These are phyloP conservation scores for Phrynosoma platyrhinos DNA, from an alignment of 2,113 vertebrate species.

Conservation along the genomic window DNA sequence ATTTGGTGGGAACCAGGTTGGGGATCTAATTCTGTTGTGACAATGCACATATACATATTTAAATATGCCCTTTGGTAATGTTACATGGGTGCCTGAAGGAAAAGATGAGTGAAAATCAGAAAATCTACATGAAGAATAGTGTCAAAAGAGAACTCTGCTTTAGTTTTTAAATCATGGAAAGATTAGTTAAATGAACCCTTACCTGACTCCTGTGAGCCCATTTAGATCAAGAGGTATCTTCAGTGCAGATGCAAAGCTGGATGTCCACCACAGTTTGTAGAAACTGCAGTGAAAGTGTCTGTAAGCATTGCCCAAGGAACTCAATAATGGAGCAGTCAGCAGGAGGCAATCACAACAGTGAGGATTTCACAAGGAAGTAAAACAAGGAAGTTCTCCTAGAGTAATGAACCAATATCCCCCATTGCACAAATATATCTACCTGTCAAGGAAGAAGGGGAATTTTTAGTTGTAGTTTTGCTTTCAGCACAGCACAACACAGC, in stretches of 20 bases:
- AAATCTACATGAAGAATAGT: not conserved
- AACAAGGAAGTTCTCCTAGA: not conserved
- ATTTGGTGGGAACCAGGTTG: not conserved
- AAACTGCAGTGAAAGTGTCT: not conserved
- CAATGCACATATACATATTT: not conserved
- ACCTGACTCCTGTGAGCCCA: conserved; percentile 22
- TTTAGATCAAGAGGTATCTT: conserved; percentile 20
- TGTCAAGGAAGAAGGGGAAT: not conserved
- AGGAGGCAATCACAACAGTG: not conserved
- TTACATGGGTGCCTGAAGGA: not conserved
- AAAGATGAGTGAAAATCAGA: not conserved
- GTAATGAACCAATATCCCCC: not conserved
- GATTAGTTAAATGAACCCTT: not conserved
- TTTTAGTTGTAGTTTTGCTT: not conserved
- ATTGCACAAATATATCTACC: not conserved
- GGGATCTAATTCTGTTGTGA: not conserved
- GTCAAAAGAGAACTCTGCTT: not conserved
- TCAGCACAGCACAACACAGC: not conserved
- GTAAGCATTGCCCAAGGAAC: not conserved
- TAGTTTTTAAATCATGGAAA: not conserved
- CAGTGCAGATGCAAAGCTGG: not conserved
- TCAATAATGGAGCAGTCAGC: not conserved
- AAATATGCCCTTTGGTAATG: not conserved
- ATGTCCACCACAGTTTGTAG: not conserved
- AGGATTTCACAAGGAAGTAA: conserved; percentile 4